Evolutionary conservation across 1,140 invertebrate species (phyloP).

Genomic region (Aphelenchoides besseyi): DNA sequence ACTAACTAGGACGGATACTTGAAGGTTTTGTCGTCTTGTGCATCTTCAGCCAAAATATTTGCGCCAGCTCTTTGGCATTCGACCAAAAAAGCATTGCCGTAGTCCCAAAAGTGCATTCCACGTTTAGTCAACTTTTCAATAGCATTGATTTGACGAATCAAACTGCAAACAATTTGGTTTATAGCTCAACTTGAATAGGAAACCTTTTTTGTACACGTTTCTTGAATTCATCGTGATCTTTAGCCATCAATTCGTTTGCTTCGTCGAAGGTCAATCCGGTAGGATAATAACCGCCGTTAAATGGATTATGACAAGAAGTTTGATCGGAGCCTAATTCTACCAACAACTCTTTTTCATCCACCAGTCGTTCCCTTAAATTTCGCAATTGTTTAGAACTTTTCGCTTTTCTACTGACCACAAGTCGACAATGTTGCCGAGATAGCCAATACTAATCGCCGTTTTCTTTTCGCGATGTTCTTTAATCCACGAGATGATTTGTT

Average conservation of each 20-base stretch:
- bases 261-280: constrained; percentile 67
- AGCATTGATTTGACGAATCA: constrained; percentile 69
- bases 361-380: constrained; percentile 67
- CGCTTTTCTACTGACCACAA: constrained; percentile 66
- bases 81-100: constrained; percentile 73
- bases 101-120: constrained; percentile 73
- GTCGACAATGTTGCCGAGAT: constrained; percentile 70
- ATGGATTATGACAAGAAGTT: constrained; percentile 72
- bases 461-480: constrained; percentile 61
- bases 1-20: constrained; percentile 72
- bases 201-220: constrained; percentile 69
- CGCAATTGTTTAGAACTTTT: background rate
- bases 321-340: constrained; percentile 73
- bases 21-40: constrained; percentile 65
- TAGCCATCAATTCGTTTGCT: constrained; percentile 66
- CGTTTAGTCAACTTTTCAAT: constrained; percentile 68
- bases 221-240: constrained; percentile 67
- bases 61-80: constrained; percentile 70
- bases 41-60: constrained; percentile 54
- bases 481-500: constrained; percentile 67
- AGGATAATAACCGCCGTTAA: constrained; percentile 72
- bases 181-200: constrained; percentile 19
- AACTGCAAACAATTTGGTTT: constrained; percentile 60
- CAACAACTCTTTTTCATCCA: constrained; percentile 68
- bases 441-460: constrained; percentile 69